phyloP scores from a whole-genome alignment of 2,888 invertebrate genomes.

The Noctua comes region DNA sequence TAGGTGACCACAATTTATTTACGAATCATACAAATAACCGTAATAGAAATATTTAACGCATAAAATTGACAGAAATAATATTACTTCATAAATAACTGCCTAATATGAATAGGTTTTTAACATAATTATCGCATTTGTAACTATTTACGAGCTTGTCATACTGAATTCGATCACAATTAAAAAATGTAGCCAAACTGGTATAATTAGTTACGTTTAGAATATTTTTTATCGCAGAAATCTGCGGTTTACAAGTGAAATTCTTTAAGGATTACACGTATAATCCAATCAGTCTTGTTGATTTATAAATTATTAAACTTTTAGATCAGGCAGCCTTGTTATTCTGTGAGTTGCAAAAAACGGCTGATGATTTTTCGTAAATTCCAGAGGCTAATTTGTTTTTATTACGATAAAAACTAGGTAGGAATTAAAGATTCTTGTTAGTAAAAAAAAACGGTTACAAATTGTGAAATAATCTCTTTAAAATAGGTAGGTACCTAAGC shows the following conservation, averaged over 20 bases:
- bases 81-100: constrained; percentile 33
- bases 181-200: constrained; percentile 54
- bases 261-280: constrained; percentile 23
- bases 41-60: constrained; percentile 28
- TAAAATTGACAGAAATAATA: constrained; percentile 37
- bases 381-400: constrained; percentile 5
- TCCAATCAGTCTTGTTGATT: constrained; percentile 43
- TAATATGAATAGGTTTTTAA: constrained; percentile 49
- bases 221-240: constrained; percentile 24
- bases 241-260: constrained; percentile 34
- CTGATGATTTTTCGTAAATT: constrained; percentile 3
- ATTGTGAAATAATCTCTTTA: not conserved
- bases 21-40: constrained; percentile 29
- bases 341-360: constrained; percentile 10
- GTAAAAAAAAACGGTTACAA: not conserved
- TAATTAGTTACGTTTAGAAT: constrained; percentile 27
- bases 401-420: not conserved
- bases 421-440: not conserved
- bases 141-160: constrained; percentile 51
- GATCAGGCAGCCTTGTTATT: not conserved
- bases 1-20: constrained; percentile 19
- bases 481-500: not conserved
- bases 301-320: constrained; percentile 25
- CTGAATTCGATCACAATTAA: constrained; percentile 51
- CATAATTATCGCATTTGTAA: constrained; percentile 65